Evolutionary conservation across 2,888 invertebrate genomes (phyloP).

Genomic region (Elmis aenea): DNA sequence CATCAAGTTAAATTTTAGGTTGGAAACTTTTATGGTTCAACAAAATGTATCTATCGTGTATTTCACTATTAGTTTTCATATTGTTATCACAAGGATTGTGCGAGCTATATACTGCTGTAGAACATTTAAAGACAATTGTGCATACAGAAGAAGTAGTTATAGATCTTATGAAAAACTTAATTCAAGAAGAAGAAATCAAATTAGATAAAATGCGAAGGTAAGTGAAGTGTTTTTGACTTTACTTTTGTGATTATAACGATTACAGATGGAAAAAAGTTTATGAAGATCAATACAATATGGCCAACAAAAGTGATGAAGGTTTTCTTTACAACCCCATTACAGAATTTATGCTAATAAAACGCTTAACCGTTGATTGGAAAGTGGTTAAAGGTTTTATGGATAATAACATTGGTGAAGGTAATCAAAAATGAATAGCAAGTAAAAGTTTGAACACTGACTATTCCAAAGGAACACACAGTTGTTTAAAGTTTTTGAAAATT

Average conservation of each 20-base stretch:
- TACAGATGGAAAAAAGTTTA: conserved; percentile 66
- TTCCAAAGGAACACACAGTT: background rate
- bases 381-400: conserved; percentile 73
- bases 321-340: conserved; percentile 92
- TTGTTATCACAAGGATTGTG: conserved; percentile 17
- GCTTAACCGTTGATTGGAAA: conserved; percentile 89
- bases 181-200: conserved; percentile 77
- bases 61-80: conserved; percentile 4
- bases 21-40: too few relatives aligned
- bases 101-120: conserved; percentile 91
- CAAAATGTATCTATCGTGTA: too few relatives aligned
- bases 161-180: conserved; percentile 77
- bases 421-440: too few relatives aligned
- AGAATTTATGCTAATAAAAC: conserved; percentile 89
- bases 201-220: conserved; percentile 74
- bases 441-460: too few relatives aligned
- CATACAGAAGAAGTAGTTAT: conserved; percentile 88
- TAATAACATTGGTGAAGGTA: conserved; percentile 63
- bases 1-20: too few relatives aligned
- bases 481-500: background rate
- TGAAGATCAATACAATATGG: conserved; percentile 70
- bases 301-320: conserved; percentile 70
- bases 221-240: background rate
- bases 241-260: too few relatives aligned
- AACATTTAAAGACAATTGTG: conserved; percentile 87